phyloP scores from a whole-genome alignment of 2,888 invertebrate genomes.

The Drosophila dives region DNA sequence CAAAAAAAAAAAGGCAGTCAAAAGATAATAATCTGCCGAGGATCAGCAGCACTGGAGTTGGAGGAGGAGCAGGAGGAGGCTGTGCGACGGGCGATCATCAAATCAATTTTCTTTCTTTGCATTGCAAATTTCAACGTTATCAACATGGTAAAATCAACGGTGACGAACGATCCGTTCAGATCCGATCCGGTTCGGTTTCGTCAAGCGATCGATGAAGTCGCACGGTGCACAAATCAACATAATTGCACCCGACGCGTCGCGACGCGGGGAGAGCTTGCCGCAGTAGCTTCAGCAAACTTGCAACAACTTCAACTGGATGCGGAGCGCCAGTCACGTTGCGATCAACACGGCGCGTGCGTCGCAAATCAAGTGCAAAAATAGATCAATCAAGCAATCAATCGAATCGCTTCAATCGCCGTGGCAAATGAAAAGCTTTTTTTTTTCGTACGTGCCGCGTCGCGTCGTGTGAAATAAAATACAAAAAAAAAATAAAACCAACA shows the following conservation, averaged over 20 bases:
- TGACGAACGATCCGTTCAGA: constrained; percentile 30
- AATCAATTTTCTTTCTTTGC: constrained; percentile 79
- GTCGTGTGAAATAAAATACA: constrained; percentile 29
- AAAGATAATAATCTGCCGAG: constrained; percentile 35
- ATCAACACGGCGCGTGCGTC: constrained; percentile 76
- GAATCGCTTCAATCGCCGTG: constrained; percentile 64
- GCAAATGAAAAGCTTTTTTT: constrained; percentile 59
- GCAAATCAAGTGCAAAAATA: constrained; percentile 82
- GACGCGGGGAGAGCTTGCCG: constrained; percentile 12
- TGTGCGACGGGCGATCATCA: constrained; percentile 53
- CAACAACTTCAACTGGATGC: constrained; percentile 33
- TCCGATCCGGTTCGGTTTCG: constrained; percentile 17
- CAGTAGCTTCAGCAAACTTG: constrained; percentile 14
- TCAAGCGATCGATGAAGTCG: constrained; percentile 57
- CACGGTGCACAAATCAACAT: constrained; percentile 77
- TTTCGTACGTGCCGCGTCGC: constrained; percentile 47
- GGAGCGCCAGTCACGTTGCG: constrained; percentile 78
- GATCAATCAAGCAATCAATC: constrained; percentile 82
- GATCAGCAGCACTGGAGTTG: constrained; percentile 39
- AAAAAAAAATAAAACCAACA: constrained; percentile 9
- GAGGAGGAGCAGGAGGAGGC: background rate
- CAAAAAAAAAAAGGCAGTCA: background rate
- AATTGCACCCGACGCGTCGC: constrained; percentile 62
- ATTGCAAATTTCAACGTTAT: constrained; percentile 76
- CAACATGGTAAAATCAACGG: constrained; percentile 52